These are phyloP conservation scores for Ommatoiulus sabulosus DNA, from an alignment of 2,888 invertebrate genomes.

Conservation along the genomic window DNA sequence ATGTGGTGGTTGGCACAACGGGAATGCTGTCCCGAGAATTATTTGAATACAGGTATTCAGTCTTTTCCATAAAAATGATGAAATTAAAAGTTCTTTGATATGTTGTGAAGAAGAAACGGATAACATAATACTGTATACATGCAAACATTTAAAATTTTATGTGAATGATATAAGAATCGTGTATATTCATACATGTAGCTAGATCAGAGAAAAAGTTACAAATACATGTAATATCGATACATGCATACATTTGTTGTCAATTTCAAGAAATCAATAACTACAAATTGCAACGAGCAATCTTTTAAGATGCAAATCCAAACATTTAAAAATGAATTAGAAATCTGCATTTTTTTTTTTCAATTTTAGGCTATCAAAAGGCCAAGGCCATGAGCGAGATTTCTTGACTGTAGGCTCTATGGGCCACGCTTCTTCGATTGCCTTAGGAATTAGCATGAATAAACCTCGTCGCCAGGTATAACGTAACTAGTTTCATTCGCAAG, in stretches of 20 bases:
- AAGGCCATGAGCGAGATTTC: constrained; percentile 69
- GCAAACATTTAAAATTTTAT: too few species aligned
- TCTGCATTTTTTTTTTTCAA: constrained; percentile 13
- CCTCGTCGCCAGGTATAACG: constrained; percentile 60
- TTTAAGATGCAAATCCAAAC: background rate
- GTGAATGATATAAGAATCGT: too few species aligned
- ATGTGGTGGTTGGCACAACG: constrained; percentile 68
- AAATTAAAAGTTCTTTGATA: too few species aligned
- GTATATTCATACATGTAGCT: too few species aligned
- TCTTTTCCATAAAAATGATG: too few species aligned
- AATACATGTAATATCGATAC: too few species aligned
- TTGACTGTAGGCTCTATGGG: constrained; percentile 70
- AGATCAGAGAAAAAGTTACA: too few species aligned
- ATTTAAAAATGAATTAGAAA: background rate
- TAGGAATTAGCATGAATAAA: constrained; percentile 68
- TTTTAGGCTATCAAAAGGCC: constrained; percentile 64
- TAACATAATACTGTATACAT: too few species aligned
- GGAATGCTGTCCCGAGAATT: constrained; percentile 70
- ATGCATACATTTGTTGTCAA: too few species aligned
- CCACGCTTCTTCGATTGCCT: constrained; percentile 68
- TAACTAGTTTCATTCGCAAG: constrained; percentile 4
- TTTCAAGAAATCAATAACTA: too few species aligned
- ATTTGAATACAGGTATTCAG: constrained; percentile 67
- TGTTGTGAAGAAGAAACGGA: too few species aligned
- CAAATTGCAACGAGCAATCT: too few species aligned